A percentile compares a stretch with the other conserved stretches of the same genome.
Evolutionary conservation across 2,113 vertebrate species (phyloP).

Genomic region (Pteropus alecto): DNA sequence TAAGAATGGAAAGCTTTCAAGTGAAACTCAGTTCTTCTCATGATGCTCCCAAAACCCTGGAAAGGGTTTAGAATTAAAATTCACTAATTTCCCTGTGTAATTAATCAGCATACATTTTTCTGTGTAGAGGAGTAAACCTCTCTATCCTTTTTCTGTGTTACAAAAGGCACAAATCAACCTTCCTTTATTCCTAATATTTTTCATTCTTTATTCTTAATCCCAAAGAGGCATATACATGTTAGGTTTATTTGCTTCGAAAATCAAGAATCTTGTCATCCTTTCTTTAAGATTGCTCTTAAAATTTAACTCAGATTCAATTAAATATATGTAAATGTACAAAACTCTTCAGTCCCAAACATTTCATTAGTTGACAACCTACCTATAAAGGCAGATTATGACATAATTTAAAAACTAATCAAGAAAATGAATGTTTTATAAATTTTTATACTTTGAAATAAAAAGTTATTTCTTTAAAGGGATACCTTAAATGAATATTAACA

Average conservation of each 20-base stretch:
- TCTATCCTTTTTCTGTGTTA: not conserved
- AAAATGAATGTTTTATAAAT: conserved; percentile 23
- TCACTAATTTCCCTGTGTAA: not conserved
- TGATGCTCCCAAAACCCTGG: not conserved
- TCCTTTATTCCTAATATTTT: conserved; percentile 6
- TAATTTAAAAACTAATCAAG: conserved; percentile 16
- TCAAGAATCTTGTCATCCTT: not conserved
- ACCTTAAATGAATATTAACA: not conserved
- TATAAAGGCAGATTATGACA: conserved; percentile 20
- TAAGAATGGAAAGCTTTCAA: not conserved
- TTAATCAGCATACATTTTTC: not conserved
- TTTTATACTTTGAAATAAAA: conserved; percentile 36
- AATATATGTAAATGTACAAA: conserved; percentile 25
- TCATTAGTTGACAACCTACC: not conserved
- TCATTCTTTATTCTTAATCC: conserved; percentile 37
- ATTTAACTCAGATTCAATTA: conserved; percentile 23
- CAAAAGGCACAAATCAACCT: conserved; percentile 31
- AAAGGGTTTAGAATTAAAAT: conserved; percentile 25
- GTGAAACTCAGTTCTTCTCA: not conserved
- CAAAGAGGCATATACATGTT: conserved; percentile 21
- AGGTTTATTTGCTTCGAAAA: not conserved
- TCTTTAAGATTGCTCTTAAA: conserved; percentile 38
- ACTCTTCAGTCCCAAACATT: conserved; percentile 26
- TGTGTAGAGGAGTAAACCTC: not conserved
- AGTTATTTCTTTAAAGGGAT: conserved; percentile 26